phyloP scores from a whole-genome alignment of 1,140 invertebrate genomes.

The Drosophila chauvacae region DNA sequence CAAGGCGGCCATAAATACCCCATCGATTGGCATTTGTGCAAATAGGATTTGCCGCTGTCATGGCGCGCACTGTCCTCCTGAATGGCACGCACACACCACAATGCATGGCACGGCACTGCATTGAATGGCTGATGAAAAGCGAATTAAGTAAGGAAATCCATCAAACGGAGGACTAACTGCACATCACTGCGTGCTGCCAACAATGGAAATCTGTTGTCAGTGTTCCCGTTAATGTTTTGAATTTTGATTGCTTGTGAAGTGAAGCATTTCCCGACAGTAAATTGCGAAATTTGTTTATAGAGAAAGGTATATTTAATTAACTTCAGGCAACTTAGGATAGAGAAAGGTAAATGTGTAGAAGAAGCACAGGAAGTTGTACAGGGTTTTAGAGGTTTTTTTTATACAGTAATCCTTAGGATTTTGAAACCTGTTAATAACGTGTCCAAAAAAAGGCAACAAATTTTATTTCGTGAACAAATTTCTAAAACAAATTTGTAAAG shows the following conservation, averaged over 20 bases:
- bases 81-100: background rate
- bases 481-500: background rate
- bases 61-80: conserved; percentile 32
- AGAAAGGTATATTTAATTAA: background rate
- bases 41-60: conserved; percentile 32
- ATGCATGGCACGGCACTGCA: background rate
- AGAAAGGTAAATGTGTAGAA: no score
- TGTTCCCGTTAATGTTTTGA: conserved; percentile 15
- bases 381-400: no score
- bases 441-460: background rate
- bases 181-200: conserved; percentile 14
- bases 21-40: conserved; percentile 34
- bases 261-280: background rate
- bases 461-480: background rate
- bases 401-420: background rate
- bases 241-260: conserved; percentile 20
- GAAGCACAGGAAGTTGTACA: fast-evolving
- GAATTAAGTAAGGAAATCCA: conserved; percentile 28
- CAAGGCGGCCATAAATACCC: conserved; percentile 24
- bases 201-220: conserved; percentile 3
- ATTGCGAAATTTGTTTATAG: background rate
- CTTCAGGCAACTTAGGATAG: background rate
- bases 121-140: conserved; percentile 25
- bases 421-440: background rate
- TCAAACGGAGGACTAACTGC: conserved; percentile 29